Percentiles rank a stretch among this genome's conserved stretches.
These are phyloP conservation scores for Danio choprae DNA, from an alignment of 2,797 vertebrate genomes.

Conservation along the genomic window DNA sequence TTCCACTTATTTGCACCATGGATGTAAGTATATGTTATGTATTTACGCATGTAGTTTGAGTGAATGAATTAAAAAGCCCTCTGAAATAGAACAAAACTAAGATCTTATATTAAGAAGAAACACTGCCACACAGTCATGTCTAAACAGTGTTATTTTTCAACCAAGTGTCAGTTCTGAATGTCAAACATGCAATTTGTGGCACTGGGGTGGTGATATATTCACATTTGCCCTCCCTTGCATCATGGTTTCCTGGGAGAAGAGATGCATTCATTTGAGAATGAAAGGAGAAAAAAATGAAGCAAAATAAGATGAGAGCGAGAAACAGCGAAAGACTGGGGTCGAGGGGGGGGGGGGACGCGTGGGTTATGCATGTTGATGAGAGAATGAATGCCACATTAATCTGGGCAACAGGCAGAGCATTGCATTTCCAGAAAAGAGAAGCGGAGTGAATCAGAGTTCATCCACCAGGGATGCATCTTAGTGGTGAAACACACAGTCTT, in stretches of 20 bases:
- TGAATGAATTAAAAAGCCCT: not conserved
- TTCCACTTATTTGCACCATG: too few relatives aligned
- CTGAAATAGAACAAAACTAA: not conserved
- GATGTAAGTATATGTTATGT: too few relatives aligned
- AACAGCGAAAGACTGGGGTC: slow-evolving; percentile 23
- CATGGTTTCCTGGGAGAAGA: slow-evolving; percentile 48
- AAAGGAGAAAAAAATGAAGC: slow-evolving; percentile 35
- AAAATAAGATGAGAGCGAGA: slow-evolving; percentile 42
- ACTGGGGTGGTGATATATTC: slow-evolving; percentile 32
- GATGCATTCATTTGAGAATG: slow-evolving; percentile 47
- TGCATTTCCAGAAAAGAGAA: slow-evolving; percentile 51
- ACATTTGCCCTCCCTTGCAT: slow-evolving; percentile 47
- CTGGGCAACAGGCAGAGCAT: slow-evolving; percentile 51
- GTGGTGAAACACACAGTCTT: slow-evolving; percentile 52
- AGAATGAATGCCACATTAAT: slow-evolving; percentile 48
- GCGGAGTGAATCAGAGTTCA: slow-evolving; percentile 45
- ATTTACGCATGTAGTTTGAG: not conserved
- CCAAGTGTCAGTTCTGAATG: slow-evolving; percentile 24
- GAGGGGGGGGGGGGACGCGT: not conserved
- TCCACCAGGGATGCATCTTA: slow-evolving; percentile 46
- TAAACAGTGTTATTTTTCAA: slow-evolving; percentile 27
- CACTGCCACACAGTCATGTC: slow-evolving; percentile 1
- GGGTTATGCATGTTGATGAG: slow-evolving; percentile 60
- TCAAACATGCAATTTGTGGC: slow-evolving; percentile 29
- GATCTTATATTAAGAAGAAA: not conserved